phyloP scores from a whole-genome alignment of 2,797 vertebrate genomes.

The Syngnathus rostellatus region DNA sequence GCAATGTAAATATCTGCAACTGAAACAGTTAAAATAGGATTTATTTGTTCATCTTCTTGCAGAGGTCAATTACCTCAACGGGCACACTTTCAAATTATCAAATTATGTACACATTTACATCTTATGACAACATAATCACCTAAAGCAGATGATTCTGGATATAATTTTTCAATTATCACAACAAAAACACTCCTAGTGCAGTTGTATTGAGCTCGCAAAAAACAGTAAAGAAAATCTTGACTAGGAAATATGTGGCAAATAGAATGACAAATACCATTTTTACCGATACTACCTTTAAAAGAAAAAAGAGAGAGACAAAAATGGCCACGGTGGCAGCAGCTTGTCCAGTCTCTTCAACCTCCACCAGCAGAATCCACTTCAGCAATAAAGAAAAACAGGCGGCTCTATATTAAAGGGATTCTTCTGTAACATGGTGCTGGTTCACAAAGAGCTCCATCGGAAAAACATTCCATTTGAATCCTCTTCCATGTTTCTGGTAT shows the following conservation, averaged over 20 bases:
- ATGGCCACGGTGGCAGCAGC: constrained; percentile 93
- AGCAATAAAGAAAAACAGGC: constrained; percentile 99
- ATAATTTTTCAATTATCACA: constrained; percentile 29
- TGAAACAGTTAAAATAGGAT: constrained; percentile 62
- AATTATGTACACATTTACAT: constrained; percentile 52
- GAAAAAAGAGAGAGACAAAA: constrained; percentile 68
- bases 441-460: constrained; percentile 85
- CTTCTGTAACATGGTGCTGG: constrained; percentile 77
- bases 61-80: constrained; percentile 37
- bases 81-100: constrained; percentile 48
- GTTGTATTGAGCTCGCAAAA: constrained; percentile 14
- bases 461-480: neutral
- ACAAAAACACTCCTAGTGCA: constrained; percentile 18
- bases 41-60: constrained; percentile 57
- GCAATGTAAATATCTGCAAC: constrained; percentile 50
- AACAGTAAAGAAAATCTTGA: constrained; percentile 11
- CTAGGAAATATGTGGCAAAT: constrained; percentile 34
- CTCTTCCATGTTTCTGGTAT: constrained; percentile 10
- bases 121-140: constrained; percentile 17
- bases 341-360: constrained; percentile 95
- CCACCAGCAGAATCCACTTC: constrained; percentile 98
- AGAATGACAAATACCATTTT: constrained; percentile 74
- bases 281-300: constrained; percentile 98
- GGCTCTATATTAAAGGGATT: constrained; percentile 90
- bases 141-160: constrained; percentile 22